Conservation (phyloP, 1,140 invertebrate genomes). For the Potamilus streckersoni region DNA sequence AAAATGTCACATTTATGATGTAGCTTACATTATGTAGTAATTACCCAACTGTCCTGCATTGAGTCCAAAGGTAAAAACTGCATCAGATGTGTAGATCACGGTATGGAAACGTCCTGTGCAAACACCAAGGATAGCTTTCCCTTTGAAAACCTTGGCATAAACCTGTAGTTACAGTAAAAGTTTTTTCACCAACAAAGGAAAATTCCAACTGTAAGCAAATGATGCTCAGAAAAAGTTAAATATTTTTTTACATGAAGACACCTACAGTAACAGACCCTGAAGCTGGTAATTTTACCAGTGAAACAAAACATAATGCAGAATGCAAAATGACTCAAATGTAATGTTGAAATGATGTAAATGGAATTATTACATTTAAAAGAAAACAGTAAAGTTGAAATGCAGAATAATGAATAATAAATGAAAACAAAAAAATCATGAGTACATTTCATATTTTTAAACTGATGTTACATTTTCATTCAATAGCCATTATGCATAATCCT, state of each 20-base stretch:
- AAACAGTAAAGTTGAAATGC: too few relatives aligned
- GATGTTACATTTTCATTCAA: too few relatives aligned
- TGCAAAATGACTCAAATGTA: too few relatives aligned
- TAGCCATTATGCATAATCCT: too few relatives aligned
- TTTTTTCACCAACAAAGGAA: background rate
- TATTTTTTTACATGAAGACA: background rate
- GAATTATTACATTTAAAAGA: too few relatives aligned
- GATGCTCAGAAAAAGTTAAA: background rate
- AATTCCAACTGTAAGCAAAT: background rate
- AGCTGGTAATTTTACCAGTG: too few relatives aligned
- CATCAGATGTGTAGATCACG: slow-evolving; percentile 74
- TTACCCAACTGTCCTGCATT: slow-evolving; percentile 81
- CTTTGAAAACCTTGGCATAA: slow-evolving; percentile 55
- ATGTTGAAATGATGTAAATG: too few relatives aligned
- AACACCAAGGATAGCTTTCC: slow-evolving; percentile 69
- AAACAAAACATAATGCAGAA: too few relatives aligned
- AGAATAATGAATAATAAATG: too few relatives aligned
- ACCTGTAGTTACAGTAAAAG: slow-evolving; percentile 46
- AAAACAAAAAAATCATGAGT: too few relatives aligned
- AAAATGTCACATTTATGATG: background rate
- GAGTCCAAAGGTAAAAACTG: slow-evolving; percentile 77
- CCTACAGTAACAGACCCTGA: background rate
- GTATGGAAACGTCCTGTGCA: slow-evolving; percentile 77
- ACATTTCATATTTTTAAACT: too few relatives aligned
- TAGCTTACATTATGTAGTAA: slow-evolving; percentile 1